Percentiles rank a stretch among this genome's conserved stretches.
Evolutionary conservation across 2,888 invertebrate species (phyloP).

Genomic region (Theretra japonica): DNA sequence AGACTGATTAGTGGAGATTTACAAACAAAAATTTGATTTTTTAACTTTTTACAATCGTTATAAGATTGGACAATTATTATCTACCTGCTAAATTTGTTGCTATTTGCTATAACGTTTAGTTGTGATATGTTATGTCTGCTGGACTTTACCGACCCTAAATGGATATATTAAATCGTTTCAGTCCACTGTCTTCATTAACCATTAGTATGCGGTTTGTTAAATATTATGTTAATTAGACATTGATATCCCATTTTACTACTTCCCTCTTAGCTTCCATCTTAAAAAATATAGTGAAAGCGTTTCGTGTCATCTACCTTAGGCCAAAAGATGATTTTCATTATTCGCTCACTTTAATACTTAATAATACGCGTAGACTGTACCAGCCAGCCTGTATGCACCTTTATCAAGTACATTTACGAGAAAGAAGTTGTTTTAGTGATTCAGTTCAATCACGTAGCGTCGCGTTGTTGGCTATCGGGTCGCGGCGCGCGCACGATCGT

Average conservation of each 20-base stretch:
- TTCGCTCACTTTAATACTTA: too few relatives aligned
- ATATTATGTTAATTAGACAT: neutral
- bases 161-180: neutral
- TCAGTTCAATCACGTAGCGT: slow-evolving; percentile 58
- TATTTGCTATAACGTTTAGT: neutral
- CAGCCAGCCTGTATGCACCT: too few relatives aligned
- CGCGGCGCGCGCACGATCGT: slow-evolving; percentile 53
- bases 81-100: neutral
- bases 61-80: neutral
- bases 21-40: neutral
- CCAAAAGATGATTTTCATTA: too few relatives aligned
- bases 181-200: neutral
- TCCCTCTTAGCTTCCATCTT: too few relatives aligned
- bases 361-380: too few relatives aligned
- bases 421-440: slow-evolving; percentile 26
- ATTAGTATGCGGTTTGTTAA: neutral
- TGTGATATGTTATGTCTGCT: neutral
- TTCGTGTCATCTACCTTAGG: too few relatives aligned
- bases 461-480: slow-evolving; percentile 28
- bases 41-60: neutral
- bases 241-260: neutral
- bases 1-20: neutral
- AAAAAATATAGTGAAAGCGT: too few relatives aligned
- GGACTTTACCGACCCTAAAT: too few relatives aligned
- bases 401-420: neutral